Evolutionary conservation across 2,113 vertebrate species (phyloP).

Genomic region (Stigmatopora argus): DNA sequence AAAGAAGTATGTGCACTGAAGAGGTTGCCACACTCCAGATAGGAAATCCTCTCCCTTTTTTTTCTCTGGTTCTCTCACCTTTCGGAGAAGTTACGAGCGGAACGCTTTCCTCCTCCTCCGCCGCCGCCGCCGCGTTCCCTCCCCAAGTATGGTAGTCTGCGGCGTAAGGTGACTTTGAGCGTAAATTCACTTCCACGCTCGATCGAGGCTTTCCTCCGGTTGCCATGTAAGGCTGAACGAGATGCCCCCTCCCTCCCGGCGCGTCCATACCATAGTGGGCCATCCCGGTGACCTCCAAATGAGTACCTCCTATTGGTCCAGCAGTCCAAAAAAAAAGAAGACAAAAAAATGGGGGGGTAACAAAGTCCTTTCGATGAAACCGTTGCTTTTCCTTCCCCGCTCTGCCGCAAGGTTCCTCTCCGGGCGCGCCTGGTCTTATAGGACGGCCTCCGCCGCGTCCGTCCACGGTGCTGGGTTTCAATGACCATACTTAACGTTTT

Average conservation of each 20-base stretch:
- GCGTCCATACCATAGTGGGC: constrained; percentile 60
- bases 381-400: constrained; percentile 37
- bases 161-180: constrained; percentile 73
- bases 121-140: constrained; percentile 43
- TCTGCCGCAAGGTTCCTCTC: constrained; percentile 18
- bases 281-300: constrained; percentile 67
- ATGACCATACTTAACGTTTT: constrained; percentile 44
- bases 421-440: constrained; percentile 37
- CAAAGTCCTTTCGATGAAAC: constrained; percentile 18
- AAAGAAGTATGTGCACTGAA: constrained; percentile 99
- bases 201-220: constrained; percentile 61
- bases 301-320: constrained; percentile 10
- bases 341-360: constrained; percentile 1
- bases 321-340: constrained; percentile 44
- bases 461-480: constrained; percentile 53
- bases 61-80: constrained; percentile 52
- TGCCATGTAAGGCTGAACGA: constrained; percentile 65
- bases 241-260: constrained; percentile 28
- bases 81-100: constrained; percentile 57
- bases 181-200: constrained; percentile 67
- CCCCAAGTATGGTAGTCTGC: constrained; percentile 68
- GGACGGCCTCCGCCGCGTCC: constrained; percentile 38
- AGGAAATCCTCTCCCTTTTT: constrained; percentile 27
- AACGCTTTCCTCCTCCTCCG: constrained; percentile 36
- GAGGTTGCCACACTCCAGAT: constrained; percentile 69